Evolutionary conservation across 2,888 invertebrate genomes (phyloP), one percentile per base, ranked within the genome.

Genomic region (Epirrhoe tristata): DNA sequence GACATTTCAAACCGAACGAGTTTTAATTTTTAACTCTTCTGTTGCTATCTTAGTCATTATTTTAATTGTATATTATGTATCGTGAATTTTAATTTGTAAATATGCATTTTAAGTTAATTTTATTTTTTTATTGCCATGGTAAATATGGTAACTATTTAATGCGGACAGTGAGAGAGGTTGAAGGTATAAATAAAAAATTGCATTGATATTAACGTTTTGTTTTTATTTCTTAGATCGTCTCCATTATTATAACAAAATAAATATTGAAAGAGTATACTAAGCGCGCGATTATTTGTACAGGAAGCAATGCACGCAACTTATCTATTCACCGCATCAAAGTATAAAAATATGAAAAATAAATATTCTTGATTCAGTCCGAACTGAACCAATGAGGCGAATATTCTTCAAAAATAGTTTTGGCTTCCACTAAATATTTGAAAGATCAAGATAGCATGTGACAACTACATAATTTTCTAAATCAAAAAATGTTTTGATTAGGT

Each of bases 21-120:
- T 88, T 87, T 86, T 82, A 82, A 77, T 78, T 77, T 80, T 83
- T 81, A 82, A 86, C 84, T 81, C 76, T 87, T 87, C 82, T 84
- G 81, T 87, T 85, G 81, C 77, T 88, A 85, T 82, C 83, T 88
- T 90, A 93, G 93, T 93, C 93, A 93, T 86, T 93, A 92, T 85
- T 90, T 85, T 93, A 91, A 89, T 87, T 93, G 90, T 92, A 90
- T 92, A 89, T 89, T 92, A 86, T 93, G 82, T 92, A 89, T 90
- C 59, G 87, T 84, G 85, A 83, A 86, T 83, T 87, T 84, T 90
- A 83, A 91, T 91, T 91, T 93, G 93, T 93, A 93, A 93, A 93
- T 93, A 93, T 88, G 87, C 83, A 84, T 86, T 88, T 84, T 90
- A 91, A 90, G 88, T 91, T 92, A 90, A 89, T 86, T 87, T 76